Evolutionary conservation across 2,797 vertebrate species (phyloP), one percentile per base, ranked within the genome.

Genomic region (Siniperca undulata): DNA sequence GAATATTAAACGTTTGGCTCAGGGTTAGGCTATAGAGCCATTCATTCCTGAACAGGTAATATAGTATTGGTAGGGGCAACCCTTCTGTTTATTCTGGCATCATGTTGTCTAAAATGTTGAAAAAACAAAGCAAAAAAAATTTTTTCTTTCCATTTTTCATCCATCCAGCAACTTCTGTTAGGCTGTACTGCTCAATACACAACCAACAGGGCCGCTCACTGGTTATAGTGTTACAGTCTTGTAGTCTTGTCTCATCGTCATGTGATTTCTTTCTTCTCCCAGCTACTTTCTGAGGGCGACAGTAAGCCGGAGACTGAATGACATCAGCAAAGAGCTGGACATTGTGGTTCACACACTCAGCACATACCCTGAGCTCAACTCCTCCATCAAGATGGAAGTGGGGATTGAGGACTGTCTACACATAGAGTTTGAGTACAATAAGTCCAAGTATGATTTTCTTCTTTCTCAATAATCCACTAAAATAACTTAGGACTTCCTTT

Each of bases 371-470:
- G 98, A 99, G 86, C 95, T 99, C 92, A 99, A 99, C 93, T 98
- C 98, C 24, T 98, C 98, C 75, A 99, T 99, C 91, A 99, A 98
- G 95, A 99, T 99, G 98, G 98, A 99, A 88, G 98, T 99, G 64
- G 98, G 98, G 14, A 99, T 99, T 0, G 98, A 99, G 91, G 98
- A 99, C 82, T 99, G 98, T 78, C 96, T 99, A 38, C 98, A 99
- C 95, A 99, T 99, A 19, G 98, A 99, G 92, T 99, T 99, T 2
- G 98, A 99, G 92, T 99, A 99, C 93, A 99, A 99, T 90, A 99
- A 99, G 84, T 99, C 98, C 93, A 99, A 99, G 98, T 99, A 95
- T 88, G 97, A 44, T 7, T 58, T 34, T 30, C n/a, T 40, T 53
- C 30, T 30, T 30, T 30, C 30, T 30, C 17, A 30, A 10, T 50